These are phyloP conservation scores for Euglossa dilemma DNA, from an alignment of 1,140 invertebrate species.

Conservation along the genomic window DNA sequence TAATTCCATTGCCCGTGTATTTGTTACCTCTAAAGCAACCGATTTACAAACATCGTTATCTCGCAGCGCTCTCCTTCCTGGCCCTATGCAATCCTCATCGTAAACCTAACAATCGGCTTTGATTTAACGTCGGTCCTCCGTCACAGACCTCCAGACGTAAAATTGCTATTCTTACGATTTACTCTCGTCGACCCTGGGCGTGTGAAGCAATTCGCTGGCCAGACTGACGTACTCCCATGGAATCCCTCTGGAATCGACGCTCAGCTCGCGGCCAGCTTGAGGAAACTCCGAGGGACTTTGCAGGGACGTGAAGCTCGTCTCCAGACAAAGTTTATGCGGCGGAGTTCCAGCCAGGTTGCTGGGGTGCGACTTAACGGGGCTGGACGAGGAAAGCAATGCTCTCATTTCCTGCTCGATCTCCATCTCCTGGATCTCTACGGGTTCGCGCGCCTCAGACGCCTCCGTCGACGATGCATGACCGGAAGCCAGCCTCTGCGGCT, in stretches of 20 bases:
- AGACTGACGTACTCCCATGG: constrained; percentile 81
- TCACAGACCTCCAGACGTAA: constrained; percentile 32
- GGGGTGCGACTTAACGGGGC: constrained; percentile 60
- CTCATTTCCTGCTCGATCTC: constrained; percentile 79
- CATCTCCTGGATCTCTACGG: constrained; percentile 70
- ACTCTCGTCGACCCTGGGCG: constrained; percentile 72
- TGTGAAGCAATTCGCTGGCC: constrained; percentile 77
- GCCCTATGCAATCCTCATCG: background rate
- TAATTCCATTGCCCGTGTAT: background rate
- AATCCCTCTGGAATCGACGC: constrained; percentile 77
- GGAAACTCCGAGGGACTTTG: constrained; percentile 82
- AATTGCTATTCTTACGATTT: constrained; percentile 73
- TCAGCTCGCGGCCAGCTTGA: constrained; percentile 76
- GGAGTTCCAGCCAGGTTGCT: constrained; percentile 78
- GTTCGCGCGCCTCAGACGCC: constrained; percentile 68
- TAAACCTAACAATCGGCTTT: constrained; percentile 1
- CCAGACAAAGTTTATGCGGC: constrained; percentile 86
- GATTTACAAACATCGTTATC: background rate
- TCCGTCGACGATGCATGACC: constrained; percentile 73
- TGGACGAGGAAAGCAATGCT: constrained; percentile 77
- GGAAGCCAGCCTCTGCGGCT: constrained; percentile 84
- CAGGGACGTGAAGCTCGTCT: constrained; percentile 89
- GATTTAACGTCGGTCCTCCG: background rate
- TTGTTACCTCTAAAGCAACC: background rate
- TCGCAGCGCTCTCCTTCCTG: background rate